Evolutionary conservation across 2,797 vertebrate genomes (phyloP).

Genomic region (Mus minutoides): DNA sequence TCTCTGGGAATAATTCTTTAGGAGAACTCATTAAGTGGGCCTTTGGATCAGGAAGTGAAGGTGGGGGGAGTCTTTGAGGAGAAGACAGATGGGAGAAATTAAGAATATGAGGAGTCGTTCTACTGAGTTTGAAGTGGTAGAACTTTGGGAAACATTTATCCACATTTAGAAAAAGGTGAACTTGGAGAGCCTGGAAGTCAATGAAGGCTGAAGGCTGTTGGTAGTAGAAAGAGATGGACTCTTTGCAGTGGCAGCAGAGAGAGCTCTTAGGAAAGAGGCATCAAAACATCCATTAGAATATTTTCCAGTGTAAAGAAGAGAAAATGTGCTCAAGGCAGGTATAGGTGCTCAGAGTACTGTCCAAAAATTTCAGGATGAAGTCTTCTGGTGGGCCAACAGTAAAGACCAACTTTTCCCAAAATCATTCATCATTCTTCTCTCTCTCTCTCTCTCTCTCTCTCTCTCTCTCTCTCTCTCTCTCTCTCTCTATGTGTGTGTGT

Average conservation of each 20-base stretch:
- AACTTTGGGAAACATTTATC: background rate
- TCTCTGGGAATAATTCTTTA: constrained; percentile 33
- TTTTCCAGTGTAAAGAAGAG: background rate
- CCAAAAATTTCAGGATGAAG: constrained; percentile 12
- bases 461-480: no score
- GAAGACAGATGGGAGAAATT: background rate
- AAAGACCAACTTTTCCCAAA: background rate
- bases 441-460: no score
- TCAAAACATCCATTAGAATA: background rate
- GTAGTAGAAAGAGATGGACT: background rate
- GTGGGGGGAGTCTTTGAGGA: background rate
- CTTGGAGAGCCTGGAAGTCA: background rate
- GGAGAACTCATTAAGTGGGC: constrained; percentile 24
- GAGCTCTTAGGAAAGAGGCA: background rate
- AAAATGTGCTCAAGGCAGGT: background rate
- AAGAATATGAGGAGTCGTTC: background rate
- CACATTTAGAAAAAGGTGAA: background rate
- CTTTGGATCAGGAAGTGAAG: background rate
- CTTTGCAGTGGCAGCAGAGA: background rate
- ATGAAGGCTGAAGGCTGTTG: constrained; percentile 8
- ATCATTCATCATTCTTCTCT: no score
- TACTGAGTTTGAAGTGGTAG: background rate
- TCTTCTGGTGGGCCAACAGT: background rate
- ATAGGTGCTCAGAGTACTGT: background rate
- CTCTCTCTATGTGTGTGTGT: background rate